Evolutionary conservation across 2,797 vertebrate species (phyloP), one percentile per base, ranked within the genome.

Genomic region (Neomorphus geoffroyi): DNA sequence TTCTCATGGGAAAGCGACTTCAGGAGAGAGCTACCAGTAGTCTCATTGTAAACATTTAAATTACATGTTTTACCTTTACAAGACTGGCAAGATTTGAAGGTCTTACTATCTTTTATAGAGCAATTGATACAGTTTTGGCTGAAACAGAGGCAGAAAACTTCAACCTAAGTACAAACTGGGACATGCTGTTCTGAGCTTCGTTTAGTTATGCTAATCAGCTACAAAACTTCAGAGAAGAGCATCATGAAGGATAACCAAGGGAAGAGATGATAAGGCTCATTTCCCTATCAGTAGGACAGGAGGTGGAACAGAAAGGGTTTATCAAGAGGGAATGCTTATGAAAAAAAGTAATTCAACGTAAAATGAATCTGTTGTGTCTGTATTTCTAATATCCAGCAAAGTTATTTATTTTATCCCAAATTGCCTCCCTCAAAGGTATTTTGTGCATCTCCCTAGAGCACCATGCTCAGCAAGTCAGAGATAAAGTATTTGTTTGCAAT

Each of bases 131-230:
- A 11, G 5, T 56, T 95, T 65, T 45, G 53, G 13, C 45, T 80
- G 84, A 86, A 88, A 87, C 2, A 33, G 67, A 87, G 57, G 43
- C 61, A 94, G 65, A 4, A 90, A 80, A 80, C 61, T 74, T 91
- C 72, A 83, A 7, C 58, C 46, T 74, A 66, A 18, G 54, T 66
- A 72, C 54, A 91, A 90, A 79, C 30, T 69, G 32, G 62, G 77
- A 88, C 82, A 81, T 3, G 9, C 12, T 65, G 54, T 88, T 91
- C 91, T 51, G 46, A 94, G 80, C 35, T 94, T 92, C 23, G 0
- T 78, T 93, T 46, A 90, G 90, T 86, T 80, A 71, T 81, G 75
- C 75, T 94, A 95, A 96, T 94, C 77, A 79, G 58, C 82, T 86
- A 82, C 88, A 83, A 17, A 88, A 95, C 85, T 94, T 72, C 72